Evolutionary conservation across 2,113 vertebrate species (phyloP), one percentile per base, ranked within the genome.

Genomic region (Tor tambroides): DNA sequence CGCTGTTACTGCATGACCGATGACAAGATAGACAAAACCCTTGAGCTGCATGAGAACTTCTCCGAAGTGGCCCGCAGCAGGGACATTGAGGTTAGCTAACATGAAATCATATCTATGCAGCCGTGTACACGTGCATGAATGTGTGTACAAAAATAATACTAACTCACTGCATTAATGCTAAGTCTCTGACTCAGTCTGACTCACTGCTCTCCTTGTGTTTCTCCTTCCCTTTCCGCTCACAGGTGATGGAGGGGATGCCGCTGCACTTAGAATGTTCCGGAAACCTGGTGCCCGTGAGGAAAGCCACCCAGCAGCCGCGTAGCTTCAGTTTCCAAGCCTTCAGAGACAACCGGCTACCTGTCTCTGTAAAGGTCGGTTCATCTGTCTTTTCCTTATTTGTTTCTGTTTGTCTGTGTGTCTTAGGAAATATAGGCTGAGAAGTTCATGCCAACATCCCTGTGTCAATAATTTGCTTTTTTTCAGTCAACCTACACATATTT

Each of bases 1-100:
- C 97, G 98, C 87, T 99, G 98, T 92, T 99, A 99, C 95, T 99
- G 98, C 92, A 98, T 99, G 97, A 99, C 98, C 0, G 98, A 99
- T 0, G 98, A 99, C 91, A 99, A 98, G 89, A 97, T 98, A 93
- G 98, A 99, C 95, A 99, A 99, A 93, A 99, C 98, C 3, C 91
- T 99, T 86, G 98, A 99, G 93, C 96, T 98, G 91, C 98, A 99
- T 0, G 98, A 99, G 89, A 99, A 99, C 95, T 99, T 99, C 91
- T 93, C 92, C 0, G 98, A 99, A 90, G 98, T 99, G 91, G 98
- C 98, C 4, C 96, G 98, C 74, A 99, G 98, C 94, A 95, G 98
- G 84, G 98, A 99, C 91, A 98, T 99, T 2, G 98, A 99, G 98
- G 98, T 99, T 49, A 92, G 91, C 81, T 51, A 19, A 76, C 54